phyloP scores from a whole-genome alignment of 2,797 vertebrate species.

The Cossypha polioptera region DNA sequence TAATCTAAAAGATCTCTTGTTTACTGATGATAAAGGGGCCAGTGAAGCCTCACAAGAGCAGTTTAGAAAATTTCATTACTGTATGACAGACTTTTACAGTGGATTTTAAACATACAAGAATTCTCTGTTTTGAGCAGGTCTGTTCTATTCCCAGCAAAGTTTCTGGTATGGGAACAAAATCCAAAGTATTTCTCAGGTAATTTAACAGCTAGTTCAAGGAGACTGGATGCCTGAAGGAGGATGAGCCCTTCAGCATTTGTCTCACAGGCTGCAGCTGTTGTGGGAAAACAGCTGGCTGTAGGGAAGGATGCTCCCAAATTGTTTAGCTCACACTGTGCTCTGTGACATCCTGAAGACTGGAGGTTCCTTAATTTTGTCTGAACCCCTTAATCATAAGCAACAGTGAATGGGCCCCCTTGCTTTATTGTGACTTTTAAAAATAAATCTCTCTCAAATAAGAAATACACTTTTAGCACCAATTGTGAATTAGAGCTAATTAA shows the following conservation, averaged over 20 bases:
- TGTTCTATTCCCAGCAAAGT: not conserved
- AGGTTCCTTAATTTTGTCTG: not conserved
- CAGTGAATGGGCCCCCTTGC: not conserved
- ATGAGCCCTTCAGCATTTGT: not conserved
- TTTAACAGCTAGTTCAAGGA: not conserved
- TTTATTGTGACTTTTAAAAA: not conserved
- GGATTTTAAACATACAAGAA: not conserved
- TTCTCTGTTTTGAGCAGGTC: not conserved
- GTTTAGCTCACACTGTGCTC: not conserved
- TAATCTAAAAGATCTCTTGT: not conserved
- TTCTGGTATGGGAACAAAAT: not conserved
- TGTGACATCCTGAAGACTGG: not conserved
- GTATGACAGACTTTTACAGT: not conserved
- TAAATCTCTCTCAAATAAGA: not conserved
- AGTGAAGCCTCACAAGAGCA: not conserved
- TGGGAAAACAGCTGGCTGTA: not conserved
- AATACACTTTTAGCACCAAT: fast-evolving
- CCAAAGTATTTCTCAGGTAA: not conserved
- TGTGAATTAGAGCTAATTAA: not conserved
- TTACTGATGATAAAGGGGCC: not conserved
- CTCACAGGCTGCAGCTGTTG: not conserved
- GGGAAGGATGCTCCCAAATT: not conserved
- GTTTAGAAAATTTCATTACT: not conserved
- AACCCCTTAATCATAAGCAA: not conserved
- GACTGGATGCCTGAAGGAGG: not conserved